Conservation (phyloP, 1,140 invertebrate genomes). For the Pararge aegeria region DNA sequence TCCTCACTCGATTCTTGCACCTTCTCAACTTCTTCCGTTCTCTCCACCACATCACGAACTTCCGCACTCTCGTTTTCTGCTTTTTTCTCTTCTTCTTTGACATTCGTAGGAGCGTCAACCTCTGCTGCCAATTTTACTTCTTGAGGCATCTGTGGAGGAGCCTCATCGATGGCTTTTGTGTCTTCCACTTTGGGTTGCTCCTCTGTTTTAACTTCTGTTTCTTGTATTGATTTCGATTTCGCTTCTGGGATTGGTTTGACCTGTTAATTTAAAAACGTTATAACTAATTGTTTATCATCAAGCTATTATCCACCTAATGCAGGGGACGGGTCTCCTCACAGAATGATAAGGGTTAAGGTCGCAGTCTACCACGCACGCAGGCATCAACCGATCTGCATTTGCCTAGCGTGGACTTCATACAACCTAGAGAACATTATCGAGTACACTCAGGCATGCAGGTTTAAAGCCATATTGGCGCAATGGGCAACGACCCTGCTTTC, state of each 20-base stretch:
- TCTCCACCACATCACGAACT: conserved; percentile 12
- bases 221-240: neutral
- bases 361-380: too few relatives aligned
- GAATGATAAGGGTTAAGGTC: too few relatives aligned
- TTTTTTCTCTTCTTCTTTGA: neutral
- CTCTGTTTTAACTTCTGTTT: neutral
- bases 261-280: neutral
- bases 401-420: too few relatives aligned
- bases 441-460: too few relatives aligned
- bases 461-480: too few relatives aligned
- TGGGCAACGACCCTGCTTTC: too few relatives aligned
- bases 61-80: conserved; percentile 8
- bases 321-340: too few relatives aligned
- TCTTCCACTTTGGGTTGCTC: neutral
- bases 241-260: conserved; percentile 2
- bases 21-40: conserved; percentile 23
- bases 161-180: neutral
- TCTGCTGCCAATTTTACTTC: neutral
- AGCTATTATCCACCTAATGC: too few relatives aligned
- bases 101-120: neutral
- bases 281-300: too few relatives aligned
- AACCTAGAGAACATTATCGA: too few relatives aligned
- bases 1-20: conserved; percentile 44
- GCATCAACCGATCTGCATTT: too few relatives aligned
- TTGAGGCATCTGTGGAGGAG: neutral